Evolutionary conservation across 2,113 vertebrate species (phyloP).

Genomic region (Apteryx owenii): DNA sequence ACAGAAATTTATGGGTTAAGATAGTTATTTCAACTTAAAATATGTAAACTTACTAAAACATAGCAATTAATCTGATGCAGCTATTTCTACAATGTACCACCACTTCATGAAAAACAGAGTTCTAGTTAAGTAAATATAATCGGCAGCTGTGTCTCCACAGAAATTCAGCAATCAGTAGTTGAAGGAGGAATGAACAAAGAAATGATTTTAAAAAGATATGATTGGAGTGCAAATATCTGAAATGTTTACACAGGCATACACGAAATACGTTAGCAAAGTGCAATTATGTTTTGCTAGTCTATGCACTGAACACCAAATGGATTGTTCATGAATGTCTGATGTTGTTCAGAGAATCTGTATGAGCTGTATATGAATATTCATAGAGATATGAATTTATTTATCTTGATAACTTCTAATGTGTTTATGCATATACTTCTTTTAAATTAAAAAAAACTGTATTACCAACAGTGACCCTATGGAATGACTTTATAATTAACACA

Average conservation of each 20-base stretch:
- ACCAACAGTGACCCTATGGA: neutral
- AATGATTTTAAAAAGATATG: neutral
- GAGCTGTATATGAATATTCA: conserved; percentile 5
- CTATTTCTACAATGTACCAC: neutral
- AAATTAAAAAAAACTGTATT: neutral
- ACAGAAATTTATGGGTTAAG: neutral
- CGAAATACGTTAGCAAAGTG: neutral
- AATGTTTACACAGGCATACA: neutral
- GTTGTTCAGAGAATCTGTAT: neutral
- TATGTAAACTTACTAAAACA: neutral
- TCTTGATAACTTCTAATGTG: neutral
- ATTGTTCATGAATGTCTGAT: conserved; percentile 11
- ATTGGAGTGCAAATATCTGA: neutral
- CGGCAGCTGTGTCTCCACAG: neutral
- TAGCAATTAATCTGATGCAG: neutral
- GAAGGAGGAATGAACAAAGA: neutral
- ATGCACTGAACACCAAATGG: neutral
- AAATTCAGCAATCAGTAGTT: neutral
- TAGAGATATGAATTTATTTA: neutral
- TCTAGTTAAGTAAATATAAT: neutral
- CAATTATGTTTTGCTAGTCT: neutral
- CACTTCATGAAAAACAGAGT: neutral
- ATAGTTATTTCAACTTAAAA: neutral
- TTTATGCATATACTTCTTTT: neutral
- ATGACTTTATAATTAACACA: neutral